phyloP scores from a whole-genome alignment of 1,140 invertebrate genomes.

The Drosophila athabasca region DNA sequence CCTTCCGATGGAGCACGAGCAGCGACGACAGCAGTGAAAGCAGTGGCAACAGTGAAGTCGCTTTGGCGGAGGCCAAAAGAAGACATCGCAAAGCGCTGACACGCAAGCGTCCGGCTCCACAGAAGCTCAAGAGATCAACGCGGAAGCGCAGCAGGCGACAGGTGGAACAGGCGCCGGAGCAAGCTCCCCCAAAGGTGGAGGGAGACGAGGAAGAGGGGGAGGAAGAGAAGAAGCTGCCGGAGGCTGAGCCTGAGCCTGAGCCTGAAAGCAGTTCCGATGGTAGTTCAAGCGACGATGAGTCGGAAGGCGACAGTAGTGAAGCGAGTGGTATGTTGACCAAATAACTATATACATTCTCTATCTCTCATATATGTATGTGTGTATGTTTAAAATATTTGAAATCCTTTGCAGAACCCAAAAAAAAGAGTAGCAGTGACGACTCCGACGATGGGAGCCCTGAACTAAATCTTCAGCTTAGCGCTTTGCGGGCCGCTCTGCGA shows the following conservation, averaged over 20 bases:
- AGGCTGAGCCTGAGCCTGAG: not conserved
- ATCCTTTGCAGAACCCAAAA: constrained; percentile 3
- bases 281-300: constrained; percentile 47
- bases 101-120: constrained; percentile 17
- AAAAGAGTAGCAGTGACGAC: constrained; percentile 29
- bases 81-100: constrained; percentile 23
- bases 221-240: not conserved
- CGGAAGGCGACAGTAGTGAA: constrained; percentile 22
- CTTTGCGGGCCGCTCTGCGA: constrained; percentile 47
- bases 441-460: constrained; percentile 51
- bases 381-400: not conserved
- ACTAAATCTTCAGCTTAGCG: constrained; percentile 48
- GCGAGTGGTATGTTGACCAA: constrained; percentile 17
- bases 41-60: constrained; percentile 9
- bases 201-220: not conserved
- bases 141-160: constrained; percentile 43
- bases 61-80: not conserved
- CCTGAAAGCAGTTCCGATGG: constrained; percentile 24
- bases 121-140: not conserved
- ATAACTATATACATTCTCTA: not conserved
- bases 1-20: constrained; percentile 7
- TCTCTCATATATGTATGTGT: too few species aligned
- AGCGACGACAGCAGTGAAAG: constrained; percentile 29
- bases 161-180: not conserved
- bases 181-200: not conserved